These are phyloP conservation scores for Polylopha cassiicola DNA, from an alignment of 2,888 invertebrate genomes.

Conservation along the genomic window DNA sequence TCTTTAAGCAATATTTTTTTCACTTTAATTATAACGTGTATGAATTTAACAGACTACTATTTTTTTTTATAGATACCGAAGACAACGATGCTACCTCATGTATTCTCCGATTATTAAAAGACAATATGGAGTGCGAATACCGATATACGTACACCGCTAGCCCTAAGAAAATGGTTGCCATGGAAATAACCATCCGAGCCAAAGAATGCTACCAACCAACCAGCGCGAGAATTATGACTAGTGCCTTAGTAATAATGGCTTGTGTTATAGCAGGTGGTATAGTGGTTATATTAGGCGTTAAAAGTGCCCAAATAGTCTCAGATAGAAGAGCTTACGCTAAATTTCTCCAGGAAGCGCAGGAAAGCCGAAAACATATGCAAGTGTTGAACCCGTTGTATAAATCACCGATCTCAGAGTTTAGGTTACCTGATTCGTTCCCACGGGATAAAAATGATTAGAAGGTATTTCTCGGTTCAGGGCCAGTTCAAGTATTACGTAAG, in stretches of 20 bases:
- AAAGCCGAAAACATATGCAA: slow-evolving; percentile 56
- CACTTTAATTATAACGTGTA: too few species aligned
- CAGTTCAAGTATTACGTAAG: too few species aligned
- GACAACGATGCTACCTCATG: slow-evolving; percentile 45
- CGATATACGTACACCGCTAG: slow-evolving; percentile 57
- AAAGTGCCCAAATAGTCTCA: slow-evolving; percentile 59
- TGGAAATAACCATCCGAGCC: slow-evolving; percentile 56
- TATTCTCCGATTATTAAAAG: slow-evolving; percentile 49
- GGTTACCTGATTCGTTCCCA: slow-evolving; percentile 71
- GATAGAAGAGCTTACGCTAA: slow-evolving; percentile 75
- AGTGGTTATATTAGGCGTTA: slow-evolving; percentile 54
- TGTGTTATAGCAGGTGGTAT: slow-evolving; percentile 69
- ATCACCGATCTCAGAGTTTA: slow-evolving; percentile 76
- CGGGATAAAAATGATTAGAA: slow-evolving; percentile 57
- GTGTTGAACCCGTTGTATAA: slow-evolving; percentile 80
- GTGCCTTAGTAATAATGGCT: slow-evolving; percentile 55
- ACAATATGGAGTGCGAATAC: slow-evolving; percentile 56
- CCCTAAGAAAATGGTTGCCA: slow-evolving; percentile 41
- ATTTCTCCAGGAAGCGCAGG: slow-evolving; percentile 65
- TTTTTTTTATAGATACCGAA: slow-evolving; percentile 38
- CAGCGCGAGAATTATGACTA: slow-evolving; percentile 54
- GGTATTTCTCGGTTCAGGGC: too few species aligned
- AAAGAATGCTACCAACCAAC: slow-evolving; percentile 55
- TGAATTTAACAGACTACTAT: neutral
- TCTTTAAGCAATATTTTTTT: too few species aligned